These are phyloP conservation scores for Ophiothrix spiculata DNA, from an alignment of 35 echinoderm and acorn worm genomes.

Conservation along the genomic window DNA sequence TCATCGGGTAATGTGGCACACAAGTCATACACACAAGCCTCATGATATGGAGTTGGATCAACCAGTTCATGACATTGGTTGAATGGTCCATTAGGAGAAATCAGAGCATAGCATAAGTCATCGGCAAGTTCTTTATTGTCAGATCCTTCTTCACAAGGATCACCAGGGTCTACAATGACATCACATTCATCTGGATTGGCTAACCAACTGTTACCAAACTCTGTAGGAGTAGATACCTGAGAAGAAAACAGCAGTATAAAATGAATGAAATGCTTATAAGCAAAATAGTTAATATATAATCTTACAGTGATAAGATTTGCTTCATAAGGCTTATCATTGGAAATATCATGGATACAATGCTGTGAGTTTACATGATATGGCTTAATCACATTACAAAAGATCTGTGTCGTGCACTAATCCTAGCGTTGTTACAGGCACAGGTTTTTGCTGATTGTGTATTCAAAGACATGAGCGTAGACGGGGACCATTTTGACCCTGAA, in stretches of 20 bases:
- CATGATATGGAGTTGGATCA: constrained; percentile 41
- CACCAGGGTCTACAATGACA: not conserved
- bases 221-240: constrained; percentile 18
- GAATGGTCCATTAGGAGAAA: constrained; percentile 42
- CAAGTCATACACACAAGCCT: constrained; percentile 76
- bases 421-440: too few relatives aligned
- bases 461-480: too few relatives aligned
- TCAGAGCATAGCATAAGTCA: constrained; percentile 73
- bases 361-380: not conserved
- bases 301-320: too few relatives aligned
- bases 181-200: constrained; percentile 1
- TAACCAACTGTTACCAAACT: constrained; percentile 71
- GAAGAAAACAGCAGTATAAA: not conserved
- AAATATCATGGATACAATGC: not conserved
- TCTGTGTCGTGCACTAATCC: too few relatives aligned
- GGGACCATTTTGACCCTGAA: too few relatives aligned
- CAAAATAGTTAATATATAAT: too few relatives aligned
- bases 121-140: constrained; percentile 25
- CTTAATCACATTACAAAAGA: too few relatives aligned
- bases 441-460: too few relatives aligned
- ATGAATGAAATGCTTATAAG: too few relatives aligned
- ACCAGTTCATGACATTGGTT: constrained; percentile 48
- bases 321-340: not conserved
- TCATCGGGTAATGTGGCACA: constrained; percentile 39
- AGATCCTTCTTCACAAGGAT: constrained; percentile 53